Evolutionary conservation across 2,113 vertebrate genomes (phyloP), one percentile per base, ranked within the genome.

Genomic region (Alethe castanea): DNA sequence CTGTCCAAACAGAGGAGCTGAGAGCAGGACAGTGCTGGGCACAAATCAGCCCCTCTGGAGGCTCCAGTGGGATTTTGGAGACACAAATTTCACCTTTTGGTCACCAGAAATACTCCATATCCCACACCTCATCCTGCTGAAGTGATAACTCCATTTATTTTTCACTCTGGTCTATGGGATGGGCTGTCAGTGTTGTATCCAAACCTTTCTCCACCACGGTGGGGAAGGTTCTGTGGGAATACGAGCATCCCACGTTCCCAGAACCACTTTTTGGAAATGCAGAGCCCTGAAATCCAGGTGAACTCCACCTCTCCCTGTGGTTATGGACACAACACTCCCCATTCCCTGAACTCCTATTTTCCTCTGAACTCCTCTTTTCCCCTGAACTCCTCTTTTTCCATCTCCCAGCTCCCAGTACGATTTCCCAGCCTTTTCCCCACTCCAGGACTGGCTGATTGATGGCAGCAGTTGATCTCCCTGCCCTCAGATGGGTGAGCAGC

Each of bases 301-400:
- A 64, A 28, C 79, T 69, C 86, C 4, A 0, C 3, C 2, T 50
- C 52, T 59, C 62, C 16, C 23, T 0, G 0, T 0, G 0, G 12
- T 18, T 48, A 26, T 13, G 16, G 60, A 42, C 73, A 65, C 33
- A 47, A 11, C 14, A 14, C 4, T 1, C 35, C 13, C 26, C 20
- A 45, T 56, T 56, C 56, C 56, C 57, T 59, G 5, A 40, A 20
- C 26, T 20, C 60, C 5, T 38, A 33, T 44, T 89, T 70, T 15
- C 18, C 81, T 33, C 36, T 2, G 0, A 42, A 53, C 40, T 28
- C 60, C 5, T 38, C 35, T 44, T 89, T 70, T 15, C 18, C 81
- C 35, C 36, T 2, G 0, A 42, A 53, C 40, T 28, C 61, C 8
- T 45, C 36, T 31, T 86, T 57, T 31, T 24, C 69, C 13, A 4